Evolutionary conservation across 2,113 vertebrate species (phyloP).

Genomic region (Bos javanicus): DNA sequence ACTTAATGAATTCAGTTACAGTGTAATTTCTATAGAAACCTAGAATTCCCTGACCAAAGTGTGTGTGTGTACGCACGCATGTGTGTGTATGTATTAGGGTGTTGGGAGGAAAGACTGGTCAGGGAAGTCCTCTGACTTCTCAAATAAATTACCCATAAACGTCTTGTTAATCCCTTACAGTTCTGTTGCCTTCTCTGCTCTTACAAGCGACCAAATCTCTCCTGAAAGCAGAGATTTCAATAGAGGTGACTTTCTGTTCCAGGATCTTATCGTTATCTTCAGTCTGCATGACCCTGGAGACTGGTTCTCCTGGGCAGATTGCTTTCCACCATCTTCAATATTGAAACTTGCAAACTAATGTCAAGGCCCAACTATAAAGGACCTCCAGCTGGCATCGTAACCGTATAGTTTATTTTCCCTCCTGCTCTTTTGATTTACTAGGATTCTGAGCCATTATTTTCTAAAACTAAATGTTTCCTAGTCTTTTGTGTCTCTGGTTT

Average conservation of each 20-base stretch:
- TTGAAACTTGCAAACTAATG: background rate
- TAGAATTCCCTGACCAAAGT: background rate
- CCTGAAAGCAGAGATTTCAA: background rate
- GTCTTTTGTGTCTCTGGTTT: constrained; percentile 74
- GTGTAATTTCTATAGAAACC: background rate
- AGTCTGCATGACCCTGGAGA: background rate
- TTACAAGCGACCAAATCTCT: background rate
- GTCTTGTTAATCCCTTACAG: background rate
- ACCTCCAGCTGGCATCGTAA: constrained; percentile 33
- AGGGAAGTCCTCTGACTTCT: background rate
- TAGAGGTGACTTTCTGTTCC: background rate
- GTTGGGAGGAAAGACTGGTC: background rate
- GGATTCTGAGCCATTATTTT: constrained; percentile 72
- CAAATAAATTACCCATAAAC: background rate
- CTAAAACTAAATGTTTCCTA: constrained; percentile 72
- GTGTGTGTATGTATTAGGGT: accelerated
- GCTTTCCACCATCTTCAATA: background rate
- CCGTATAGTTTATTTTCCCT: constrained; percentile 62
- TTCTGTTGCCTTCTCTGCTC: background rate
- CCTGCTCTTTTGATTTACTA: constrained; percentile 73
- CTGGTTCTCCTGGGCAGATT: background rate
- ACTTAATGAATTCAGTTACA: background rate
- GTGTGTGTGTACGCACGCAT: accelerated
- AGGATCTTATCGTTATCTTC: background rate
- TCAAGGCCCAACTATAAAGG: constrained; percentile 27